A percentile compares a stretch with the other conserved stretches of the same genome.
Conservation (phyloP, 2,113 vertebrate species). For the Menura novaehollandiae region DNA sequence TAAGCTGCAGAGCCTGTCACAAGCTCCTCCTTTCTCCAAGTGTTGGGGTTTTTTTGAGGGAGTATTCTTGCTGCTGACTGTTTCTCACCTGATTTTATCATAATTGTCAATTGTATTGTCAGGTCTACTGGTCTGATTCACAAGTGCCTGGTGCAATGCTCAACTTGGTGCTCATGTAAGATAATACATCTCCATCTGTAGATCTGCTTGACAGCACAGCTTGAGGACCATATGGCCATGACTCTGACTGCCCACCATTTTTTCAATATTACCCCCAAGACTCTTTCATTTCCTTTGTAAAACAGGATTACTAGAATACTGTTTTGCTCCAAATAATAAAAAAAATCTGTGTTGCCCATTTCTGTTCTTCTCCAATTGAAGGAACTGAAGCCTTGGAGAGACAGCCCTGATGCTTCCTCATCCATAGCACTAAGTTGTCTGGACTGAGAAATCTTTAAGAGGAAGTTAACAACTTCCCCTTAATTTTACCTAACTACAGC, state of each 20-base stretch:
- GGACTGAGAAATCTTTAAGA: neutral
- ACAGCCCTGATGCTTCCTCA: neutral
- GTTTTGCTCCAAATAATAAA: conserved; percentile 21
- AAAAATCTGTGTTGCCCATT: neutral
- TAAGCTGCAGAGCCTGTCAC: neutral
- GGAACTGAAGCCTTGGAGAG: neutral
- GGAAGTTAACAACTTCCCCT: neutral
- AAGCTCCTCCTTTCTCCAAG: neutral
- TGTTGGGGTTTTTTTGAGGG: neutral
- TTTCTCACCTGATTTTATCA: conserved; percentile 35
- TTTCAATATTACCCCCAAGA: conserved; percentile 61
- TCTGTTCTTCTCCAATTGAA: neutral
- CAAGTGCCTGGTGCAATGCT: conserved; percentile 44
- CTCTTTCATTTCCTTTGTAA: conserved; percentile 50
- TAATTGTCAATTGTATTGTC: conserved; percentile 10
- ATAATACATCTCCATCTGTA: conserved; percentile 65
- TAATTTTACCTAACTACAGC: neutral
- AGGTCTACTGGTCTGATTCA: conserved; percentile 38
- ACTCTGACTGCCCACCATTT: conserved; percentile 60
- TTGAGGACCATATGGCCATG: conserved; percentile 67
- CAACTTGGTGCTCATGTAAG: conserved; percentile 45
- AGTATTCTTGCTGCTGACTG: neutral
- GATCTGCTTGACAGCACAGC: conserved; percentile 62
- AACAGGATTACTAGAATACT: conserved; percentile 38
- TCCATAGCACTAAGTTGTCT: neutral